Conservation (phyloP, 2,113 vertebrate species). For the Meriones unguiculatus region DNA sequence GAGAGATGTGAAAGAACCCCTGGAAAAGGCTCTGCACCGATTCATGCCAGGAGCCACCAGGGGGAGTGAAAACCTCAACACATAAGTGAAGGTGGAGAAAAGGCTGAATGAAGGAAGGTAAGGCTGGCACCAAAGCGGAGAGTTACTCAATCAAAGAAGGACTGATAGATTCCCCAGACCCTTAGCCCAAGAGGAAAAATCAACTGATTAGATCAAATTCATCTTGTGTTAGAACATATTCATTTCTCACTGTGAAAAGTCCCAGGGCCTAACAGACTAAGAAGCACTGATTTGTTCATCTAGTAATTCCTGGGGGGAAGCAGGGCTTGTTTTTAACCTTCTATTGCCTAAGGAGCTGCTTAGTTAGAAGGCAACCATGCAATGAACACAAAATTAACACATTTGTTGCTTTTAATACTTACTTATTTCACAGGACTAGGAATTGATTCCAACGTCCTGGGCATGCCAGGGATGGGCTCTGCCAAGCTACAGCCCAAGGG, state of each 20-base stretch:
- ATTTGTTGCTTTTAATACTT: background rate
- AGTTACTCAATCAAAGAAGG: background rate
- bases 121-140: background rate
- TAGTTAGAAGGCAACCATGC: background rate
- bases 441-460: background rate
- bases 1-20: background rate
- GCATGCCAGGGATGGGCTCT: background rate
- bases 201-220: background rate
- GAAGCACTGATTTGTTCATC: background rate
- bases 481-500: background rate
- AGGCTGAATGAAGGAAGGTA: background rate
- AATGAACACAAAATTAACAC: background rate
- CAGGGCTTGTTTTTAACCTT: background rate
- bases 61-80: constrained; percentile 78
- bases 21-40: constrained; percentile 42
- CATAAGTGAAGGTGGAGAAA: constrained; percentile 52
- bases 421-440: background rate
- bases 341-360: background rate
- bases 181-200: background rate
- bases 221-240: background rate
- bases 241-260: background rate
- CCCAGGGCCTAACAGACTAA: background rate
- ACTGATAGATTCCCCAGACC: background rate
- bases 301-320: background rate
- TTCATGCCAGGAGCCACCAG: constrained; percentile 71